Conservation (phyloP, 2,113 vertebrate genomes). For the Canis aureus region DNA sequence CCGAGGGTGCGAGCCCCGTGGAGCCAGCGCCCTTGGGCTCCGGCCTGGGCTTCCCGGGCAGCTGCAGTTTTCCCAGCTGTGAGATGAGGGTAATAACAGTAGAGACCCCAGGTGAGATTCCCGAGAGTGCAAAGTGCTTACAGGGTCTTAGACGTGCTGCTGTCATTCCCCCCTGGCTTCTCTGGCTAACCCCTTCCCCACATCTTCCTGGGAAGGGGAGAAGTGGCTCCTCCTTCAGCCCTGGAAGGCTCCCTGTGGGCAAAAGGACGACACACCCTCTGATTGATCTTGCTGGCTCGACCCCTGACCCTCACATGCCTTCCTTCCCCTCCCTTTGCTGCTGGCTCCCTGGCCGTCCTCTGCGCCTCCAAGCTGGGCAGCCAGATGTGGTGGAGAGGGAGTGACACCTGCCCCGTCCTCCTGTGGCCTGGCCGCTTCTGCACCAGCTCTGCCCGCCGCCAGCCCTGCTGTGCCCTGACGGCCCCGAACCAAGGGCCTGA, state of each 20-base stretch:
- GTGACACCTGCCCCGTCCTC: neutral
- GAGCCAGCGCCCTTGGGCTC: neutral
- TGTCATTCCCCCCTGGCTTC: neutral
- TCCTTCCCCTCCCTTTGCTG: neutral
- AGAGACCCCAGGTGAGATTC: neutral
- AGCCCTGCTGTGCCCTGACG: neutral
- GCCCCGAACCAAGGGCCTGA: neutral
- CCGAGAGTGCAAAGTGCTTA: neutral
- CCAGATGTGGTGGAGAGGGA: neutral
- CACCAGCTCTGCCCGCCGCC: neutral
- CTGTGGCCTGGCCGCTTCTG: neutral
- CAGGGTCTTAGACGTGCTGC: neutral
- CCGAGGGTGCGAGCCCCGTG: neutral
- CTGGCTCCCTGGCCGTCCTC: conserved; percentile 34
- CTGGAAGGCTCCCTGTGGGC: neutral
- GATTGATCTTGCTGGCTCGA: conserved; percentile 64
- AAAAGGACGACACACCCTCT: neutral
- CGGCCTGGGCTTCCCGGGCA: neutral
- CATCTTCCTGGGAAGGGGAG: neutral
- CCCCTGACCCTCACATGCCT: conserved; percentile 68
- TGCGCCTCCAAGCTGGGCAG: neutral
- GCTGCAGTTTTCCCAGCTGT: neutral
- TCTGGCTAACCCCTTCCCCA: neutral
- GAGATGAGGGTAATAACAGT: neutral
- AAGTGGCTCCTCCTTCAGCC: neutral